Evolutionary conservation across 2,113 vertebrate genomes (phyloP).

Genomic region (Willisornis vidua): DNA sequence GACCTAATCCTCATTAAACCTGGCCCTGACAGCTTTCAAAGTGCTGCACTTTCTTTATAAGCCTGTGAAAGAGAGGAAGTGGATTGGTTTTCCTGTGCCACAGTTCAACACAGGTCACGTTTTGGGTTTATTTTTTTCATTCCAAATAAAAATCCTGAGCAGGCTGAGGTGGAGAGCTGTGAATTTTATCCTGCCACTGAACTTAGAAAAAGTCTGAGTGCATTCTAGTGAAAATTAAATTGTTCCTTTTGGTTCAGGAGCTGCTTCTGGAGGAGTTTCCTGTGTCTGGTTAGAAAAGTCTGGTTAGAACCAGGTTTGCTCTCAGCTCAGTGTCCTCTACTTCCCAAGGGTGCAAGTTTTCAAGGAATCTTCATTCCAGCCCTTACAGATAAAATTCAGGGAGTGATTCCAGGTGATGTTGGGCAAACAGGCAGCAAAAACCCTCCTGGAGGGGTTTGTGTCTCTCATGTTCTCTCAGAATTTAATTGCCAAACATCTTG

Average conservation of each 20-base stretch:
- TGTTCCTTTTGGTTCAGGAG: neutral
- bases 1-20: conserved; percentile 38
- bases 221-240: neutral
- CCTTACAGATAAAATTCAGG: neutral
- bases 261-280: neutral
- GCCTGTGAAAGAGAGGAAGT: neutral
- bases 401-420: neutral
- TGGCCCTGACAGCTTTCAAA: conserved; percentile 14
- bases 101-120: neutral
- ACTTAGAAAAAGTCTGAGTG: neutral
- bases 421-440: neutral
- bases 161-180: neutral
- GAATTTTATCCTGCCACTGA: neutral
- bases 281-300: neutral
- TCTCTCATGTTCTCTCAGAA: neutral
- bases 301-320: neutral
- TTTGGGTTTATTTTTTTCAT: neutral
- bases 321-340: neutral
- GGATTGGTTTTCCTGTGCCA: neutral
- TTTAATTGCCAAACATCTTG: neutral
- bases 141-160: neutral
- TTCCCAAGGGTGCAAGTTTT: neutral
- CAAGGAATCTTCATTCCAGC: neutral
- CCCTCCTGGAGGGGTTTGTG: neutral
- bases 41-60: conserved; percentile 20